These are phyloP conservation scores for Campoplex nolae DNA, from an alignment of 2,888 invertebrate genomes.

Conservation along the genomic window DNA sequence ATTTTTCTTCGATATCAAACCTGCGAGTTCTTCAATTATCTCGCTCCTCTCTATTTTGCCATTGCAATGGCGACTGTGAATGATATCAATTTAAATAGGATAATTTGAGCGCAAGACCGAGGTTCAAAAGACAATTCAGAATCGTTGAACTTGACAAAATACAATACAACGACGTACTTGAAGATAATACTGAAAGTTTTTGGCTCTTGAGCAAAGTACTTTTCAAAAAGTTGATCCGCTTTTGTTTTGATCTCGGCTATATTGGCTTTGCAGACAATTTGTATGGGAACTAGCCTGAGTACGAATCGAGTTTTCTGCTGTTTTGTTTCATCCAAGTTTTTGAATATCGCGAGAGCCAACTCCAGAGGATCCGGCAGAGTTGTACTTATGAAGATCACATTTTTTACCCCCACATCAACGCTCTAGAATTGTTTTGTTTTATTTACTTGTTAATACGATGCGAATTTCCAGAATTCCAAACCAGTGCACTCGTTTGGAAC, in stretches of 20 bases:
- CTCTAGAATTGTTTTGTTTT: slow-evolving; percentile 85
- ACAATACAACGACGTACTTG: slow-evolving; percentile 85
- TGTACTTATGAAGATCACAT: slow-evolving; percentile 94
- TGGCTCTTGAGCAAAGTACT: slow-evolving; percentile 90
- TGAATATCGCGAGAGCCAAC: slow-evolving; percentile 89
- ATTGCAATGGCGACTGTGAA: slow-evolving; percentile 89
- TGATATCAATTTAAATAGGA: not conserved
- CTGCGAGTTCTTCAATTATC: slow-evolving; percentile 91
- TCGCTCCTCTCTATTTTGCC: slow-evolving; percentile 89
- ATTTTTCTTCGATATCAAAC: slow-evolving; percentile 89
- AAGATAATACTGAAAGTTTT: slow-evolving; percentile 92
- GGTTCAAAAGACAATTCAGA: not conserved
- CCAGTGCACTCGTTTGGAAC: too few relatives aligned
- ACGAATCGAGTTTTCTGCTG: slow-evolving; percentile 91
- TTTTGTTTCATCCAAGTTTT: slow-evolving; percentile 89
- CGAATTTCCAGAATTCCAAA: too few relatives aligned
- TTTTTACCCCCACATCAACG: slow-evolving; percentile 93
- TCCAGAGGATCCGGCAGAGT: slow-evolving; percentile 91
- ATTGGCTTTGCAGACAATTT: slow-evolving; percentile 91
- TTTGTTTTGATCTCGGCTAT: slow-evolving; percentile 90
- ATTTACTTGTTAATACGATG: not conserved
- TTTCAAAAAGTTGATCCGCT: slow-evolving; percentile 89
- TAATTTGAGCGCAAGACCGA: not conserved
- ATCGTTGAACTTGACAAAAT: not conserved
- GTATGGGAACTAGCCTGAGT: slow-evolving; percentile 92